Percentiles rank a stretch among this genome's conserved stretches.
These are phyloP conservation scores for Zhengitettix transpicula DNA, from an alignment of 2,888 invertebrate genomes.

Conservation along the genomic window DNA sequence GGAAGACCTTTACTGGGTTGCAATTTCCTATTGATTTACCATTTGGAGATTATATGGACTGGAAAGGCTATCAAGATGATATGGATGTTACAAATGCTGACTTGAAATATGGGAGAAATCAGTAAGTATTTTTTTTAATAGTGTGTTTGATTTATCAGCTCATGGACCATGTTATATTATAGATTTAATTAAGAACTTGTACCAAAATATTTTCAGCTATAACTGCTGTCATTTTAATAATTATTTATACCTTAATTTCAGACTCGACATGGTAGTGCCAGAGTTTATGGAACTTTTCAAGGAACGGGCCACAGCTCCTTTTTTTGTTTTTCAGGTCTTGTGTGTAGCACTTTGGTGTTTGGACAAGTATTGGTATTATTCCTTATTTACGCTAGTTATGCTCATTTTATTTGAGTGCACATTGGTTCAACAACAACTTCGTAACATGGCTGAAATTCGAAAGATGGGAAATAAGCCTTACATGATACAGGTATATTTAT, in stretches of 20 bases:
- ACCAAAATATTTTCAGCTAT: too few relatives aligned
- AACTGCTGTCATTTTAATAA: neutral
- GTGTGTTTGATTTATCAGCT: too few relatives aligned
- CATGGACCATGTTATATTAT: too few relatives aligned
- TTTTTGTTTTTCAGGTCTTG: slow-evolving; percentile 99
- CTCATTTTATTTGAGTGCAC: slow-evolving; percentile 93
- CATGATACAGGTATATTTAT: slow-evolving; percentile 42
- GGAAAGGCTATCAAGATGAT: slow-evolving; percentile 80
- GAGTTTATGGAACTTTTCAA: slow-evolving; percentile 92
- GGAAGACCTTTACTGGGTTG: slow-evolving; percentile 62
- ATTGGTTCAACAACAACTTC: slow-evolving; percentile 90
- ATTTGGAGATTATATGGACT: slow-evolving; percentile 56
- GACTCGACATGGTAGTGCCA: slow-evolving; percentile 72
- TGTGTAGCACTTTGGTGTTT: slow-evolving; percentile 98
- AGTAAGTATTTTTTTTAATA: slow-evolving; percentile 33
- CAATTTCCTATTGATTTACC: slow-evolving; percentile 66
- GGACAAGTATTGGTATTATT: slow-evolving; percentile 98
- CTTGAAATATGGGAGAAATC: slow-evolving; percentile 77
- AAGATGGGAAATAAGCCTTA: slow-evolving; percentile 99
- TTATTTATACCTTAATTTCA: slow-evolving; percentile 19
- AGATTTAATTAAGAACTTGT: too few relatives aligned
- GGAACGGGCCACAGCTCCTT: slow-evolving; percentile 96
- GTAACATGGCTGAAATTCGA: slow-evolving; percentile 96
- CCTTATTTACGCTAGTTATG: slow-evolving; percentile 91
- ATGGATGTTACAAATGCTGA: slow-evolving; percentile 56